Percentiles rank a stretch among this genome's conserved stretches.
These are phyloP conservation scores for Taurulus bubalis DNA, from an alignment of 2,113 vertebrate species.

Conservation along the genomic window DNA sequence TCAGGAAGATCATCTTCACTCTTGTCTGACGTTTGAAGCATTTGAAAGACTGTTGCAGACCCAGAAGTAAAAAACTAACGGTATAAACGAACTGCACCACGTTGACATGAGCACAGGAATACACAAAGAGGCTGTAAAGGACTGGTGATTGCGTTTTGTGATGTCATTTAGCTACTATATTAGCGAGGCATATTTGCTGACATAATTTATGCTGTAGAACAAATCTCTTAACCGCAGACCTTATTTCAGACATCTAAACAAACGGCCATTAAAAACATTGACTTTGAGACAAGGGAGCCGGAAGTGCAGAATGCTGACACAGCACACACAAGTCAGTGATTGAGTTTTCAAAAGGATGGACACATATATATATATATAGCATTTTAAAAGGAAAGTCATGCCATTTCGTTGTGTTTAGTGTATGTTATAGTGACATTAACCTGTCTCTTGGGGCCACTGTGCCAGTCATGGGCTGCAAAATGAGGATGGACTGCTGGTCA, in stretches of 20 bases:
- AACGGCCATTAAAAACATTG: background rate
- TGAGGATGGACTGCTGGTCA: slow-evolving; percentile 76
- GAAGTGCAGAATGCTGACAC: too few species aligned
- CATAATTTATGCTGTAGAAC: background rate
- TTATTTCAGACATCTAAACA: background rate
- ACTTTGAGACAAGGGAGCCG: too few species aligned
- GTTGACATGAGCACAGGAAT: background rate
- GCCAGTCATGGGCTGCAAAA: slow-evolving; percentile 85
- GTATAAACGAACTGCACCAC: background rate
- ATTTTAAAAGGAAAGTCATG: background rate
- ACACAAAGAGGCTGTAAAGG: too few species aligned
- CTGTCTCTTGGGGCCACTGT: slow-evolving; percentile 83
- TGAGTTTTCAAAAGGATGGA: background rate
- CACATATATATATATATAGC: background rate
- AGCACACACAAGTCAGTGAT: background rate
- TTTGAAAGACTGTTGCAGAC: background rate
- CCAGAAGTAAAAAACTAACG: background rate
- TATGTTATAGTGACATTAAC: slow-evolving; percentile 65
- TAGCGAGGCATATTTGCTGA: background rate
- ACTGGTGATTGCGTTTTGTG: too few species aligned
- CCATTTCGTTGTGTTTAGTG: background rate
- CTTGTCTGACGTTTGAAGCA: background rate
- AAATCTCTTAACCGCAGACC: background rate
- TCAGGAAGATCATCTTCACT: background rate
- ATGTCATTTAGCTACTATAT: background rate